Evolutionary conservation across 1,140 invertebrate species (phyloP).

Genomic region (Drosophila lowei): DNA sequence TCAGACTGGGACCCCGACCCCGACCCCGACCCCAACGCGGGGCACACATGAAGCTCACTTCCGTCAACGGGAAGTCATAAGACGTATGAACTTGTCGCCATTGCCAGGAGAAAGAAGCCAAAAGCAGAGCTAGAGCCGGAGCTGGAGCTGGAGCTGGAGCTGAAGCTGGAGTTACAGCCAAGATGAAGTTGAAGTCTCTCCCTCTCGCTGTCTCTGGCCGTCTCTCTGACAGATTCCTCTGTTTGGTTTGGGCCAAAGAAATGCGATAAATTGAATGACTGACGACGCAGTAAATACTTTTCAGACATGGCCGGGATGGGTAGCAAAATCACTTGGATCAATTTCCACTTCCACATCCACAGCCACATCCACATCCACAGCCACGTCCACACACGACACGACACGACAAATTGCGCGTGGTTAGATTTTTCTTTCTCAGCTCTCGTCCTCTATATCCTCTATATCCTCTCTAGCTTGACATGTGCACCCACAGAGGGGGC

Average conservation of each 20-base stretch:
- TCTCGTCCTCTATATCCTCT: conserved; percentile 11
- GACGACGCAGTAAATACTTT: conserved; percentile 80
- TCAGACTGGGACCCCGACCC: conserved; percentile 7
- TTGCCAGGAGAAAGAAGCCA: conserved; percentile 29
- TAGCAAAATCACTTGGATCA: conserved; percentile 48
- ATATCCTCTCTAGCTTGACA: conserved; percentile 42
- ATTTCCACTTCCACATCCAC: conserved; percentile 49
- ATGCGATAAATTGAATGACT: conserved; percentile 81
- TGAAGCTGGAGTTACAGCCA: background rate
- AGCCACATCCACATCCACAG: conserved; percentile 23
- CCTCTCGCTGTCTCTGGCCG: no score
- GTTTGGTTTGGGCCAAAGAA: conserved; percentile 65
- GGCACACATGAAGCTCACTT: conserved; percentile 54
- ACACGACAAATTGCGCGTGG: conserved; percentile 77
- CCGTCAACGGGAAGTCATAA: conserved; percentile 81
- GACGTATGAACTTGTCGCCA: conserved; percentile 79
- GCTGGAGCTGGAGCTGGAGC: background rate
- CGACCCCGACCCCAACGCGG: conserved; percentile 12
- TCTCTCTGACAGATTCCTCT: conserved; percentile 49
- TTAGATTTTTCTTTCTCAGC: conserved; percentile 65
- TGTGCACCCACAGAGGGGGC: conserved; percentile 16
- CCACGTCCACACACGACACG: conserved; percentile 23
- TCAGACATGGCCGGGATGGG: conserved; percentile 59
- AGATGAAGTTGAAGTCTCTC: conserved; percentile 35
- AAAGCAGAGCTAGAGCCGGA: conserved; percentile 23